Base-by-base conservation (phyloP, 2,113 vertebrate species). In the Cariama cristata region DNA sequence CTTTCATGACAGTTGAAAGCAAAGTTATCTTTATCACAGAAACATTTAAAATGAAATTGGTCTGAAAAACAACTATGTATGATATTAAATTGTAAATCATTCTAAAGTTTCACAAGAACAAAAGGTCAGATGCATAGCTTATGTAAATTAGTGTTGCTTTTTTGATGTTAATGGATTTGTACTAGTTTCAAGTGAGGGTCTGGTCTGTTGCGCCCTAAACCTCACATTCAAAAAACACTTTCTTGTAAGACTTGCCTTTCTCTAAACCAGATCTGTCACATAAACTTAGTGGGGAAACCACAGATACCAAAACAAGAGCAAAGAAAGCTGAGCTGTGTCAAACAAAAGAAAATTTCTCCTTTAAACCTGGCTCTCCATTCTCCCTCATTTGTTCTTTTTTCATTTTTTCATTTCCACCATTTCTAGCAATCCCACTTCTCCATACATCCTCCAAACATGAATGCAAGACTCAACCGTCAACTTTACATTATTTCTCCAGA, bases 41-140 rank as follows among this genome's bases (percentile, higher is more conserved):
- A 98, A 80, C 35, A 84, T 92, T 96, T 96, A 91, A 91, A 95
- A 50, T 55, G 3, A 93, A 97, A 95, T 94, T 92, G 79, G 30
- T 83, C 93, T 95, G 55, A 89, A 91, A 87, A 94, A 95, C 81
- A 95, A 47, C 82, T 30, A 22, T 14, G 30, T 86, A 66, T 32
- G 44, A 53, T 88, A 75, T 86, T 88, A 84, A 90, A 94, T 55
- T 76, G 73, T 77, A 97, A 95, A 86, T 74, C 15, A 56, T 81
- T 84, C 89, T 75, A 76, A 85, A 89, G 62, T 90, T 95, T 75
- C 67, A 66, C 44, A 86, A 87, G 88, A 96, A 89, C 75, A 90
- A 76, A 93, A 96, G 93, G 91, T 97, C 95, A 96, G 81, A 74
- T 45, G 33, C 52, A 83, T 11, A 86, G 59, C 56, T 92, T 81